Percentiles rank a stretch among this genome's conserved stretches.
These are phyloP conservation scores for Hyperoplus immaculatus DNA, from an alignment of 2,797 vertebrate genomes.

Conservation along the genomic window DNA sequence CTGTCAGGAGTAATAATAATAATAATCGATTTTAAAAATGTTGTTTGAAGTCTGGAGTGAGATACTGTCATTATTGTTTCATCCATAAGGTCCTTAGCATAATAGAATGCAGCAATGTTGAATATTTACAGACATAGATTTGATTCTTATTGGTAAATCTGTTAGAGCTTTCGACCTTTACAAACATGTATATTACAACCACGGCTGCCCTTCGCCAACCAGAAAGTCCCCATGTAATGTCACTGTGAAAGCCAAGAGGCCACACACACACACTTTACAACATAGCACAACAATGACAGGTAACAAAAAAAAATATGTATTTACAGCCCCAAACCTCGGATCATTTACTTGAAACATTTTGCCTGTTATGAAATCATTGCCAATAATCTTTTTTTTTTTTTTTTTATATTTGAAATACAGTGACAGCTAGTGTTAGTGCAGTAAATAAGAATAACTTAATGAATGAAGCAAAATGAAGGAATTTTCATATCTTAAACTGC, in stretches of 20 bases:
- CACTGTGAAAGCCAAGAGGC: slow-evolving; percentile 10
- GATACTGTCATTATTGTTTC: slow-evolving; percentile 24
- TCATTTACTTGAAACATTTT: slow-evolving; percentile 21
- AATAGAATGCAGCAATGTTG: slow-evolving; percentile 49
- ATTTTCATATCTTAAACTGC: slow-evolving; percentile 18
- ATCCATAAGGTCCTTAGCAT: slow-evolving; percentile 33
- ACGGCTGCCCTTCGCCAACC: slow-evolving; percentile 32
- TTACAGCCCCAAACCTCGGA: slow-evolving; percentile 39
- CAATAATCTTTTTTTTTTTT: background rate
- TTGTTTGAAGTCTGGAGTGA: slow-evolving; percentile 54
- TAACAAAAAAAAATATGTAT: slow-evolving; percentile 19
- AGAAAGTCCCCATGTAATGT: slow-evolving; percentile 12
- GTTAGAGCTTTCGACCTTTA: slow-evolving; percentile 46
- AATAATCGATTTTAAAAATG: slow-evolving; percentile 53
- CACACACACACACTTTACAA: slow-evolving; percentile 28
- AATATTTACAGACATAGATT: slow-evolving; percentile 67
- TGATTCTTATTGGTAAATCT: slow-evolving; percentile 42
- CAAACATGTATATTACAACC: slow-evolving; percentile 67
- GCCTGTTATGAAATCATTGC: background rate
- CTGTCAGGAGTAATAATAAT: slow-evolving; percentile 71
- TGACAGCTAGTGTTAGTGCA: slow-evolving; percentile 74
- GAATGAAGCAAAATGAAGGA: slow-evolving; percentile 36
- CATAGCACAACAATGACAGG: slow-evolving; percentile 19
- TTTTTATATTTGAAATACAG: slow-evolving; percentile 61
- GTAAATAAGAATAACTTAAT: slow-evolving; percentile 60